Evolutionary conservation across 2,797 vertebrate genomes (phyloP), one percentile per base, ranked within the genome.

Genomic region (Thaleichthys pacificus): DNA sequence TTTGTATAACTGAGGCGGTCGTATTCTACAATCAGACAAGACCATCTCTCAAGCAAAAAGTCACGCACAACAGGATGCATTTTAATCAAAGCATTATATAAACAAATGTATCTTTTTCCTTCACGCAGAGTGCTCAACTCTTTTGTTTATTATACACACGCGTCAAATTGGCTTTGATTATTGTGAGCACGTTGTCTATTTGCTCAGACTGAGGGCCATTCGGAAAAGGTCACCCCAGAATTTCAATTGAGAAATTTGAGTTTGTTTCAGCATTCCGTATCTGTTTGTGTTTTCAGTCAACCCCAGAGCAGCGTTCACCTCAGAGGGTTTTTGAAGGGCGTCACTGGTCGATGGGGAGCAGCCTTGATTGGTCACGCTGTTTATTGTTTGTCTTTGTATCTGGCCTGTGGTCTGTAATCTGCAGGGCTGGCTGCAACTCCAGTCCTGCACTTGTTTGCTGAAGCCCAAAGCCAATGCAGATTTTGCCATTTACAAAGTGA

Each of bases 401-500:
- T 72, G 72, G 19, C 76, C 77, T 75, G 71, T 15, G 42, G 73
- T 58, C 69, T 81, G 74, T 73, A 69, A 85, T 81, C 69, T 70
- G 79, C 21, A 68, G 15, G 11, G 70, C 77, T 76, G 82, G 79
- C 63, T 26, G 75, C 57, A 71, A 71, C 81, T 69, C 74, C 9
- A 17, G 19, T 68, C n/a, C 42, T 3, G 71, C 56, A 61, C 57
- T 85, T 84, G 79, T 90, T 87, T 85, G 77, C 71, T 35, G 81
- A 70, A 82, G 77, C 84, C 73, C 64, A 78, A 80, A 87, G 77
- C 69, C 75, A 35, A 86, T 88, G 87, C 86, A 85, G 85, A 89
- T 89, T 91, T 85, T 85, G 80, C 82, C 86, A 87, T 89, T 91
- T 88, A 86, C 77, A 81, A 74, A 83, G 81, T 74, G 71, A 74